phyloP scores from a whole-genome alignment of 2,888 invertebrate species.

The Troides helena region DNA sequence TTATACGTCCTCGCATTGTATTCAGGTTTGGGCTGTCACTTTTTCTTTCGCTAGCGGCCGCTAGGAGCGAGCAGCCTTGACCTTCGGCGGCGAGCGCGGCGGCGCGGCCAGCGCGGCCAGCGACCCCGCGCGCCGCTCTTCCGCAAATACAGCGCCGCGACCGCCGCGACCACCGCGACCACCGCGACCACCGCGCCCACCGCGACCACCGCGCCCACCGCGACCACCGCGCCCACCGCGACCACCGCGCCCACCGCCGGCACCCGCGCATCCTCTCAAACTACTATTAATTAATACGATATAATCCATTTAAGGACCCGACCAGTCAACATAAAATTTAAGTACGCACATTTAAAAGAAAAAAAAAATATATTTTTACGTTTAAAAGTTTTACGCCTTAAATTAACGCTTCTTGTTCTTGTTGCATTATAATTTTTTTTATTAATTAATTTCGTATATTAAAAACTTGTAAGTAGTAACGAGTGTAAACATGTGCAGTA shows the following conservation, averaged over 20 bases:
- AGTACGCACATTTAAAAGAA: background rate
- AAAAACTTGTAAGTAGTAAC: background rate
- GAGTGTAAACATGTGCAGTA: background rate
- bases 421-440: background rate
- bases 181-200: background rate
- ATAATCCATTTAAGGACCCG: slow-evolving; percentile 10
- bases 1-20: slow-evolving; percentile 74
- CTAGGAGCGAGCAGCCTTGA: slow-evolving; percentile 66
- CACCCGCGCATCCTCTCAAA: background rate
- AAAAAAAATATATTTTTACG: background rate
- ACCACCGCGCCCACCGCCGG: background rate
- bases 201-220: slow-evolving; percentile 13
- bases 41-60: slow-evolving; percentile 69
- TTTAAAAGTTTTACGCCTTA: background rate
- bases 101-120: slow-evolving; percentile 66
- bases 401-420: background rate
- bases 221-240: slow-evolving; percentile 16
- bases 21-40: slow-evolving; percentile 78
- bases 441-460: too few species aligned
- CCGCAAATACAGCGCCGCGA: slow-evolving; percentile 34
- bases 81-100: slow-evolving; percentile 73
- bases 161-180: slow-evolving; percentile 14
- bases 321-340: background rate
- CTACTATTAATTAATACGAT: slow-evolving; percentile 11
- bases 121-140: slow-evolving; percentile 55